phyloP scores from a whole-genome alignment of 1,140 invertebrate species.

The Drosophila trapezifrons region DNA sequence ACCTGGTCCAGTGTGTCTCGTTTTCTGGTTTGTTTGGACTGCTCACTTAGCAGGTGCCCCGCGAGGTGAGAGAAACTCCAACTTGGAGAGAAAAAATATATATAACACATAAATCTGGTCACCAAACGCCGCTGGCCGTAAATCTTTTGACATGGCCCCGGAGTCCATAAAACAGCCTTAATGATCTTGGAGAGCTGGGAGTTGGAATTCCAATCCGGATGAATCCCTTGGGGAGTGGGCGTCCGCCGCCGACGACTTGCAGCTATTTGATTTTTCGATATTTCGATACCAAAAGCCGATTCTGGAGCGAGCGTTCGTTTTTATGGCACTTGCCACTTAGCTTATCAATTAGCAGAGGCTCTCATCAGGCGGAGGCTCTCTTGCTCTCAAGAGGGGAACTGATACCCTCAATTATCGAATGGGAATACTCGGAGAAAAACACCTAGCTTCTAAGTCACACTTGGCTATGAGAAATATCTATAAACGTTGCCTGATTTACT shows the following conservation, averaged over 20 bases:
- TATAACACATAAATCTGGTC: slow-evolving; percentile 69
- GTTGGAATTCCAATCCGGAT: slow-evolving; percentile 25
- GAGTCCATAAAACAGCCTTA: slow-evolving; percentile 70
- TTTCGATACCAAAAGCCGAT: slow-evolving; percentile 10
- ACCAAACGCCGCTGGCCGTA: slow-evolving; percentile 60
- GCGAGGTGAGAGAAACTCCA: slow-evolving; percentile 13
- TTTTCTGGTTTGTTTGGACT: slow-evolving; percentile 19
- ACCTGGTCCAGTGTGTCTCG: slow-evolving; percentile 8
- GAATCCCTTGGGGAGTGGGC: slow-evolving; percentile 14
- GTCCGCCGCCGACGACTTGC: slow-evolving; percentile 1
- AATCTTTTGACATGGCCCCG: slow-evolving; percentile 55
- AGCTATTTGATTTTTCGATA: slow-evolving; percentile 32
- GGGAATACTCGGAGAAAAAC: not conserved
- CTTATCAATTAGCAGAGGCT: slow-evolving; percentile 72
- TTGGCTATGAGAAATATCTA: no score
- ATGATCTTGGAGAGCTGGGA: slow-evolving; percentile 45
- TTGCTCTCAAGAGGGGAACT: not conserved
- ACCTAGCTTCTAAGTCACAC: not conserved
- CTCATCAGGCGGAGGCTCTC: slow-evolving; percentile 2
- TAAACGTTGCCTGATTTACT: no score
- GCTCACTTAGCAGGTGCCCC: slow-evolving; percentile 49
- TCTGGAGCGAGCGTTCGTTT: slow-evolving; percentile 32
- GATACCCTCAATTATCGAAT: slow-evolving; percentile 38
- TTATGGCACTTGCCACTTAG: slow-evolving; percentile 75
- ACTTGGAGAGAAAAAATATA: not conserved